These are phyloP conservation scores for Sericinus montela DNA, from an alignment of 2,888 invertebrate species.

Conservation along the genomic window DNA sequence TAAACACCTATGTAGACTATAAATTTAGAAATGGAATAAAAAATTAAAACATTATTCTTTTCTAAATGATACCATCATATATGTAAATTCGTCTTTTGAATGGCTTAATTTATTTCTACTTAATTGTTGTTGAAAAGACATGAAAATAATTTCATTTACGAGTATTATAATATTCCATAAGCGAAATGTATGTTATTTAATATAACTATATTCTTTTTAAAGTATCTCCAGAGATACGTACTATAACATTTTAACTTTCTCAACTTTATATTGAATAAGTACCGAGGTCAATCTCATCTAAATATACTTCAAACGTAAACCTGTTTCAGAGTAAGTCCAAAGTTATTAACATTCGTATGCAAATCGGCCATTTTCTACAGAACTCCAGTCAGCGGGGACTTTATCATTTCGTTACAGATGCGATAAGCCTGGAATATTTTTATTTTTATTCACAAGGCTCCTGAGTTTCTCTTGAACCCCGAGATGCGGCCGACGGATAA, in stretches of 20 bases:
- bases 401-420: constrained; percentile 58
- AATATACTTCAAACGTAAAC: constrained; percentile 30
- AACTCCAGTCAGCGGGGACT: constrained; percentile 53
- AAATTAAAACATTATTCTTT: too few species aligned
- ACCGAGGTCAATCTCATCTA: constrained; percentile 19
- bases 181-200: too few species aligned
- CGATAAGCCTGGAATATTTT: constrained; percentile 53
- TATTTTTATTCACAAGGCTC: constrained; percentile 32
- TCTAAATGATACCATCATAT: too few species aligned
- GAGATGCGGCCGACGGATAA: constrained; percentile 10
- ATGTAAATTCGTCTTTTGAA: too few species aligned
- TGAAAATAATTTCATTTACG: too few species aligned
- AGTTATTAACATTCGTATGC: constrained; percentile 73
- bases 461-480: constrained; percentile 16
- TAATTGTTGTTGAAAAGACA: too few species aligned
- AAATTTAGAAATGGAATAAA: too few species aligned
- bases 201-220: too few species aligned
- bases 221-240: too few species aligned
- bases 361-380: constrained; percentile 60
- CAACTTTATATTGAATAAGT: constrained; percentile 6
- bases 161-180: too few species aligned
- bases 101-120: too few species aligned
- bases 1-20: too few species aligned
- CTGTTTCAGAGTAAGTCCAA: constrained; percentile 43
- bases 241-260: constrained; percentile 8